These are phyloP conservation scores for Urocolius indicus DNA, from an alignment of 2,113 vertebrate species.

Conservation along the genomic window DNA sequence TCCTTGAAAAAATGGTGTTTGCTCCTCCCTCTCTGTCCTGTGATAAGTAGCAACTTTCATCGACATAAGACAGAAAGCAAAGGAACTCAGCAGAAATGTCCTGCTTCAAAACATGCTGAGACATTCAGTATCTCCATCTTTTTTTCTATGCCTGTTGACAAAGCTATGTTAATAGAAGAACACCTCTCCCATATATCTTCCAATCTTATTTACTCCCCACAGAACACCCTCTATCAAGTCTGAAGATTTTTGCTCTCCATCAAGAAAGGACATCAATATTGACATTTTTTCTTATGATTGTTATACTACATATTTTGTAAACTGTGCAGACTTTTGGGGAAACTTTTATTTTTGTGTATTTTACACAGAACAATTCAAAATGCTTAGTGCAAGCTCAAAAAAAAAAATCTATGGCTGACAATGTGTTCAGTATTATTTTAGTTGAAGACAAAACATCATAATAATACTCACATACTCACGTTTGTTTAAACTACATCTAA, in stretches of 20 bases:
- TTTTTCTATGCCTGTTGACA: neutral
- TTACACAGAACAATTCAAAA: neutral
- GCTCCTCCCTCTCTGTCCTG: neutral
- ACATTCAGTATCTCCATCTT: neutral
- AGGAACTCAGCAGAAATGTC: neutral
- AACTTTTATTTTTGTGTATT: neutral
- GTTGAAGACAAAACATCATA: neutral
- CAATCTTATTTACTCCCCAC: neutral
- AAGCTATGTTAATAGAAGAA: neutral
- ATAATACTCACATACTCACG: neutral
- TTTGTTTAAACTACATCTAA: neutral
- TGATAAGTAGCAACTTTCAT: neutral
- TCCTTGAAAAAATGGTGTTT: neutral
- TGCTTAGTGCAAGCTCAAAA: neutral
- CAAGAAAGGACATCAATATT: neutral
- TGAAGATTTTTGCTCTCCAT: neutral
- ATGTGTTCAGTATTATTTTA: neutral
- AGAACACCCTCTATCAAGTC: neutral
- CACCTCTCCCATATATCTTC: neutral
- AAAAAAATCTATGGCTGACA: neutral
- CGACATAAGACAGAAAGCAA: neutral
- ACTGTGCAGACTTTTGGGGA: fast-evolving
- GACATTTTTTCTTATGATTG: neutral
- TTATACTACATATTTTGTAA: neutral
- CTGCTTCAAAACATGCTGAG: neutral